phyloP scores from a whole-genome alignment of 23 tunicate genomes.

The Styela plicata region DNA sequence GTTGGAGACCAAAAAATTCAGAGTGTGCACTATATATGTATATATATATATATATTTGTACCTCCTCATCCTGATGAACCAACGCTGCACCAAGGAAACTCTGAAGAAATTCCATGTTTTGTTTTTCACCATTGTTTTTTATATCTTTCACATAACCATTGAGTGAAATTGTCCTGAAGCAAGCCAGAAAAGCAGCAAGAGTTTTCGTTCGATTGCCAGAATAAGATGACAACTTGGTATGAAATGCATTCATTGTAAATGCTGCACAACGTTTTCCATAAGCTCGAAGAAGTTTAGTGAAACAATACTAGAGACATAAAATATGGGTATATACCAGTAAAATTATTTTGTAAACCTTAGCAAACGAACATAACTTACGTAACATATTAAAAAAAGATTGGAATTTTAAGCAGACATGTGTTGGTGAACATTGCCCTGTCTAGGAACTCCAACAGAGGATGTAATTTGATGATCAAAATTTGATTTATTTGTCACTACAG shows the following conservation, averaged over 20 bases:
- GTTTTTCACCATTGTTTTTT: background rate
- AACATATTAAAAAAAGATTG: no score
- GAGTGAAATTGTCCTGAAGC: background rate
- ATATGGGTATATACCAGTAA: no score
- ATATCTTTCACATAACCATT: background rate
- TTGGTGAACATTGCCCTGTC: no score
- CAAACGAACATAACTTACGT: no score
- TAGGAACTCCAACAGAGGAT: no score
- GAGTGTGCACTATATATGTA: no score
- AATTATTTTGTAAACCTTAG: no score
- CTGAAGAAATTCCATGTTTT: background rate
- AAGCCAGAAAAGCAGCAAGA: background rate
- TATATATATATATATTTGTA: no score
- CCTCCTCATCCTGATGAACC: slow-evolving; percentile 52
- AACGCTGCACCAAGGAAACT: slow-evolving; percentile 35
- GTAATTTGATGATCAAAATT: no score
- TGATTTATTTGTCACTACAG: no score
- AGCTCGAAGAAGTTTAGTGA: slow-evolving; percentile 36
- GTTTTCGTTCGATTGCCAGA: background rate
- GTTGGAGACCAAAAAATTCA: no score
- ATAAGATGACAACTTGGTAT: background rate
- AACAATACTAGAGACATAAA: slow-evolving; percentile 64
- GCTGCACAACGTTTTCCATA: slow-evolving; percentile 36
- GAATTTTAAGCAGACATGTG: no score
- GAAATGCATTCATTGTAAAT: slow-evolving; percentile 12